Evolutionary conservation across 1,140 invertebrate species (phyloP), one percentile per base, ranked within the genome.

Genomic region (Arctopsyche grandis): DNA sequence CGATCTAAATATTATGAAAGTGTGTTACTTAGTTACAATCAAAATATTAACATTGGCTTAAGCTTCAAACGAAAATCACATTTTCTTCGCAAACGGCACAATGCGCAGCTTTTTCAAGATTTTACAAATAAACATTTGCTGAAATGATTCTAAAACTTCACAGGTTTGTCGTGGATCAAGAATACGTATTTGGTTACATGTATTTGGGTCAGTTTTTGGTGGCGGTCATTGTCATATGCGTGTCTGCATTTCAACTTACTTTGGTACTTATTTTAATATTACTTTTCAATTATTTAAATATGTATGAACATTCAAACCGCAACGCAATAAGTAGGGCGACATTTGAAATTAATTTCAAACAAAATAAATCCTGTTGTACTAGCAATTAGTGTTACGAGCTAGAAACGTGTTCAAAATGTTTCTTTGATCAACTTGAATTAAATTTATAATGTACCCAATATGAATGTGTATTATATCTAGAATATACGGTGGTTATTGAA

Each of bases 101-200:
- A 38, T 38, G 7, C n/a, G n/a, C 29, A 38, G 29, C 29, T 52
- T 14, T 52, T 19, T 52, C 16, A n/a, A n/a, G 48, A 5, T 52
- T 4, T 52, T 14, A 3, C 48, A 52, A 52, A n/a, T 19, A 52
- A 5, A 52, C 48, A 38, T 52, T 52, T 52, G 3, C 3, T 52
- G 1, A n/a, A 52, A n/a, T 12, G 10, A 3, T 52, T 3, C 10
- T 14, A 52, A 16, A 14, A n/a, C 4, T 44, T 82, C 79, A 29
- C 76, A 85, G 84, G 63, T 84, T 83, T 58, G 76, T 82, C 0
- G 56, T 80, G 10, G 83, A 84, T 71, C 48, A 83, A n/a, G 73
- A 81, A 19, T 22, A 22, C 7, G 43, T 83, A 1, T 85, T 84
- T 71, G 69, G 70, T 24, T 29, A 38, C 10, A 71, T 77, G 9